Evolutionary conservation across 2,888 invertebrate species (phyloP).

Genomic region (Pecten maximus): DNA sequence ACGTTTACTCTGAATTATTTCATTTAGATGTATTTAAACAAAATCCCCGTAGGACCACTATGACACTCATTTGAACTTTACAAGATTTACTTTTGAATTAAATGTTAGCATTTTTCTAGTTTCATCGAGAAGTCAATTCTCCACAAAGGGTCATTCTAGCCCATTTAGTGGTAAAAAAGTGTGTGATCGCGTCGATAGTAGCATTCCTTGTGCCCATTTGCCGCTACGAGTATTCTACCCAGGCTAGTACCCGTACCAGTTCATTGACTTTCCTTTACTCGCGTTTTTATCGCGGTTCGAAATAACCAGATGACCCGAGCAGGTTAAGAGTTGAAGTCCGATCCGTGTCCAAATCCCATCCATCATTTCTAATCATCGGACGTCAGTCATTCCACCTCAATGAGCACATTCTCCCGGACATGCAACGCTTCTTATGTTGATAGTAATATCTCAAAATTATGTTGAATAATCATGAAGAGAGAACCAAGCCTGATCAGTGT

Average conservation of each 20-base stretch:
- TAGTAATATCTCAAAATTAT: not conserved
- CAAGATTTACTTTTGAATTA: not conserved
- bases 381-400: not conserved
- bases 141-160: slow-evolving; percentile 24
- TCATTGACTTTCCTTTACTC: not conserved
- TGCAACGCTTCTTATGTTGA: not conserved
- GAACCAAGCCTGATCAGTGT: too few species aligned
- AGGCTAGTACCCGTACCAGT: slow-evolving; percentile 26
- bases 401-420: slow-evolving; percentile 5
- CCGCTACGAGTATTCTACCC: not conserved
- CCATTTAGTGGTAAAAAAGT: not conserved
- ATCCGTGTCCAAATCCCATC: not conserved
- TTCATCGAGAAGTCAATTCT: not conserved
- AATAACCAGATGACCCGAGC: slow-evolving; percentile 22
- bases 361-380: not conserved
- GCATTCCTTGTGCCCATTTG: slow-evolving; percentile 20
- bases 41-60: not conserved
- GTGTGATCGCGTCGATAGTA: not conserved
- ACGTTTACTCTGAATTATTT: not conserved
- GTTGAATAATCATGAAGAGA: not conserved
- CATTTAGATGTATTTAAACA: not conserved
- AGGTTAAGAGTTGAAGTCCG: slow-evolving; percentile 13
- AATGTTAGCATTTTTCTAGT: not conserved
- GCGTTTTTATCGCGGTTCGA: slow-evolving; percentile 13
- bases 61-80: slow-evolving; percentile 23